Conservation (phyloP, 2,888 invertebrate genomes). For the Cephalotes varians region DNA sequence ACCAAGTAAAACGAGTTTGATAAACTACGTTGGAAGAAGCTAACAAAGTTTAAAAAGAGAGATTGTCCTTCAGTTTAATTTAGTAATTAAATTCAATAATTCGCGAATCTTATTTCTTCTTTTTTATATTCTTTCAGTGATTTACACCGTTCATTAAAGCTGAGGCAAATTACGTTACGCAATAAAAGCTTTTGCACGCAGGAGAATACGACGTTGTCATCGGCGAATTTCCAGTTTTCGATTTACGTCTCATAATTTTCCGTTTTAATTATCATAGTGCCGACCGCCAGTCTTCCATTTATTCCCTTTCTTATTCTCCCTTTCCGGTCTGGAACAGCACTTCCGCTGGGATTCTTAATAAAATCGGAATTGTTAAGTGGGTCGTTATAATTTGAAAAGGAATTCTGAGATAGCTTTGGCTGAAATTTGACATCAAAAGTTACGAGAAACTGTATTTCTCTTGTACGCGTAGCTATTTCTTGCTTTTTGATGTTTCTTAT, state of each 20-base stretch:
- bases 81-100: conserved; percentile 45
- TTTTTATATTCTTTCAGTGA: neutral
- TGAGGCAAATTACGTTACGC: conserved; percentile 40
- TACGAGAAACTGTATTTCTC: conserved; percentile 25
- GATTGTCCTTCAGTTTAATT: conserved; percentile 41
- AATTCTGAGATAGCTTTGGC: conserved; percentile 49
- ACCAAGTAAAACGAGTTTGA: conserved; percentile 39
- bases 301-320: conserved; percentile 36
- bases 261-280: conserved; percentile 60
- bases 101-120: neutral
- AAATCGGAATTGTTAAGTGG: conserved; percentile 78
- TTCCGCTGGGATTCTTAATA: conserved; percentile 68
- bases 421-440: conserved; percentile 32
- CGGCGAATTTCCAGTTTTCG: conserved; percentile 44
- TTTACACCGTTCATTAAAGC: conserved; percentile 31
- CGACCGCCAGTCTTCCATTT: conserved; percentile 55
- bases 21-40: conserved; percentile 44
- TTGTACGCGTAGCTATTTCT: neutral
- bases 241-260: conserved; percentile 48
- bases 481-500: neutral
- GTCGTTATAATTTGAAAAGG: conserved; percentile 75
- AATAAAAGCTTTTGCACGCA: conserved; percentile 34
- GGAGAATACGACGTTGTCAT: conserved; percentile 19
- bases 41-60: conserved; percentile 34
- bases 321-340: conserved; percentile 61